Base-by-base conservation (phyloP, 2,113 vertebrate genomes). In the Syrrhaptes paradoxus region DNA sequence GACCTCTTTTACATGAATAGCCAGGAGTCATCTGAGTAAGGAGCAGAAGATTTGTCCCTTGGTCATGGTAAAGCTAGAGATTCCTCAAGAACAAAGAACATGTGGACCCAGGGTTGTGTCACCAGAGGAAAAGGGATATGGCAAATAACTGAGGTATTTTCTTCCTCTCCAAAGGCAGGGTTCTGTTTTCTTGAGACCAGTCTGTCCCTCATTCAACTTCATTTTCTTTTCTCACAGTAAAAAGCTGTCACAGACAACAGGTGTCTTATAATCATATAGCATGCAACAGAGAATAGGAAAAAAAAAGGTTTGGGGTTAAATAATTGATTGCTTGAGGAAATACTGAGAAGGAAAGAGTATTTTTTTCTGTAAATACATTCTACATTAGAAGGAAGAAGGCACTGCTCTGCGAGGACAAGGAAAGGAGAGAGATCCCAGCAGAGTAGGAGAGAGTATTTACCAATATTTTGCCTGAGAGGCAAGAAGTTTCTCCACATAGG, bases 241-340 rank as follows among this genome's bases (percentile, higher is more conserved):
- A 93, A 90, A 80, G 14, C 72, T 92, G 75, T 77, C 87, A 86
- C 19, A 75, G 48, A 84, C 8, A 62, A 72, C 65, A 90, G 63
- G 82, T 83, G 62, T 72, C 87, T 90, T 79, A 82, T 72, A 51
- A 70, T 89, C 61, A 36, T 46, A 57, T 61, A 66, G 84, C 90
- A 92, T 84, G 49, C 65, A 89, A 36, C n/a, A 72, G 48, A 86
- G 52, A 90, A 86, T 19, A 88, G 17, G 12, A 15, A 14, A 14
- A 52, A 51, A 88, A 83, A 91, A 91, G 58, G 12, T 55, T 90
- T 86, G 25, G 25, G 25, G 21, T 84, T 95, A 92, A 95, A 94
- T 77, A 95, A 77, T 88, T 95, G 63, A 91, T 97, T 80, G 28
- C 45, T 92, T 80, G 87, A 96, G 59, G 61, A 96, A 32, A 67